Base-by-base conservation (phyloP, 1,140 invertebrate species). In the Drosophila prosaltans region DNA sequence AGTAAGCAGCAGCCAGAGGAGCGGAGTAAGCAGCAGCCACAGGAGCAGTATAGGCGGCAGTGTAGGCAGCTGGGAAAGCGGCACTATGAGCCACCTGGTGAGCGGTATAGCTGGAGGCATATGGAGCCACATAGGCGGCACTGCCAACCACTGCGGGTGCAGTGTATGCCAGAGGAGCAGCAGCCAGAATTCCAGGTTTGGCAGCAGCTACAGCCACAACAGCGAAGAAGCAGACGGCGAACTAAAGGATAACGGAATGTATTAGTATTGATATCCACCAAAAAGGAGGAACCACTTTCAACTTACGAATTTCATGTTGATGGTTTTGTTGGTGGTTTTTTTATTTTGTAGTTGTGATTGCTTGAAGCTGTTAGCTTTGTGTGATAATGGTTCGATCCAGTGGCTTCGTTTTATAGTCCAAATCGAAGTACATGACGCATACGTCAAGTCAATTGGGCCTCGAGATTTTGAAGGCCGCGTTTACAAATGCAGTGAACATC, bases 61-160 rank as follows among this genome's bases (percentile, higher is more conserved):
- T 45, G 43, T 84, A 81, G 51, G 88, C 82, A 43, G 86, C 88
- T 7, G 86, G 86, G 69, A 81, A 85, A 61, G 88, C 88, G 30
- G 80, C 82, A 61, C 73, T 74, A n/a, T 83, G 81, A 5, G 79
- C 81, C 1, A 84, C 64, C 45, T 71, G 61, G 30, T 75, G 69
- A 21, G 85, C 80, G 32, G 62, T 72, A 60, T 85, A 92, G 65
- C 80, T 82, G 55, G 88, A 84, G 64, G 80, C 80, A 55, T 94
- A 93, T 1, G 93, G 92, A 72, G 93, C 93, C 5, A 93, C 93
- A 72, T 93, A 93, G 70, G 93, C 92, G 32, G 83, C 78, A 68
- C 70, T 74, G 28, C 90, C 90, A 45, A 85, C 78, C 11, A 89
- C 84, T 40, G 85, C 84, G 0, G 91, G 92, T 54, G 93, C 92